Percentiles rank a stretch among this genome's conserved stretches.
These are phyloP conservation scores for Drosophila mauritiana DNA, from an alignment of 1,140 invertebrate species.

Conservation along the genomic window DNA sequence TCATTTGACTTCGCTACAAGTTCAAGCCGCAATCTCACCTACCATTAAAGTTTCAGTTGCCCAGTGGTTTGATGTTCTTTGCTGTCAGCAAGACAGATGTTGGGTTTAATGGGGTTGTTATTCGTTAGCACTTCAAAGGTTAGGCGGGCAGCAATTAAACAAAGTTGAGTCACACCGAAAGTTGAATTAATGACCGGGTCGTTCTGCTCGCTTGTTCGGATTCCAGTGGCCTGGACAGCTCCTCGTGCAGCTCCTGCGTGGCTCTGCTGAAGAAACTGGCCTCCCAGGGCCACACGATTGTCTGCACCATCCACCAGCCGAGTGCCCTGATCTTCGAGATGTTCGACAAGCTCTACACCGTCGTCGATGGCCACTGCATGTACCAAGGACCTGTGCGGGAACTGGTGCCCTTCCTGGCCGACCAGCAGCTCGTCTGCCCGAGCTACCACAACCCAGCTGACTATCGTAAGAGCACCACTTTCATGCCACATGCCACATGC, in stretches of 20 bases:
- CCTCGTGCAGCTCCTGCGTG: slow-evolving; percentile 93
- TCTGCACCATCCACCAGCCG: slow-evolving; percentile 98
- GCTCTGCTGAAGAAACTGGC: slow-evolving; percentile 91
- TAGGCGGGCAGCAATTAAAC: slow-evolving; percentile 10
- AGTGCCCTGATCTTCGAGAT: slow-evolving; percentile 97
- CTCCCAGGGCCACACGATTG: slow-evolving; percentile 90
- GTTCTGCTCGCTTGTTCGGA: not conserved
- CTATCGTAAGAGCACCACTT: slow-evolving; percentile 85
- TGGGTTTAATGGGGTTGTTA: slow-evolving; percentile 22
- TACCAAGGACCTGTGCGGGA: slow-evolving; percentile 92
- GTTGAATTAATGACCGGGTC: not conserved
- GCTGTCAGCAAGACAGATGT: not conserved
- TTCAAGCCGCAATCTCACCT: slow-evolving; percentile 25
- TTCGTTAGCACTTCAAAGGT: slow-evolving; percentile 15
- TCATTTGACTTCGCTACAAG: slow-evolving; percentile 32
- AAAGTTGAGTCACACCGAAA: slow-evolving; percentile 10
- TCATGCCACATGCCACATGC: not conserved
- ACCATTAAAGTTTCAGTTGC: slow-evolving; percentile 27
- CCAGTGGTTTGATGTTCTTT: slow-evolving; percentile 21
- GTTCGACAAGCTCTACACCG: slow-evolving; percentile 97
- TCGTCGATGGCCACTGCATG: slow-evolving; percentile 94
- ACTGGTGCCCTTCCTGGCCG: slow-evolving; percentile 92
- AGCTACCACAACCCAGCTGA: slow-evolving; percentile 98
- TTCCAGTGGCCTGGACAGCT: slow-evolving; percentile 93
- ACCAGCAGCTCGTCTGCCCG: slow-evolving; percentile 93